Evolutionary conservation across 2,797 vertebrate species (phyloP), one percentile per base, ranked within the genome.

Genomic region (Cirrhinus mrigala): DNA sequence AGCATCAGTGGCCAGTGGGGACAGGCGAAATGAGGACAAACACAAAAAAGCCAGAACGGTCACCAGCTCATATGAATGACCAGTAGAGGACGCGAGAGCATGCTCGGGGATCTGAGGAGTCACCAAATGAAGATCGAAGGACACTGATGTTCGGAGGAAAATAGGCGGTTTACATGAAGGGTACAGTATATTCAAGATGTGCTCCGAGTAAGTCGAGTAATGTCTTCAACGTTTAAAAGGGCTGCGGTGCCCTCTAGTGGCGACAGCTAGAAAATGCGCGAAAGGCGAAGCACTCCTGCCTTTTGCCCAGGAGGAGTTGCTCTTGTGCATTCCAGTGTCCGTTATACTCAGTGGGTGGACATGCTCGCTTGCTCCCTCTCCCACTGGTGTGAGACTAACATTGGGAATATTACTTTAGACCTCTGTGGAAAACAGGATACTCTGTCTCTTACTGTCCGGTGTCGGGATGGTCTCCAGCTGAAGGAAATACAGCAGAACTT

Each of bases 371-470:
- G 74, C 60, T 46, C 44, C 79, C 58, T 76, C 68, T 48, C 40
- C 75, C 52, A 75, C 50, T 73, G 22, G 54, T 83, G 70, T 62
- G 20, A 84, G 46, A 46, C 37, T 68, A 83, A 40, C 29, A 84
- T 86, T 71, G 79, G 88, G 79, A 79, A 27, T 46, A 70, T 69
- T 68, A 81, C 9, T 92, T 93, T 97, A 99, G 90, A 99, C 98
- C 92, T 99, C 98, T 0, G 98, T 99, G 91, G 98, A 99, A 92
- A 99, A 99, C 40, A 99, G 97, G 91, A 99, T 97, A 90, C 98
- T 99, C 92, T 99, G 98, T 83, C 98, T 95, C 93, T 99, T 99
- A 93, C 98, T 98, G 94, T 99, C 98, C 0, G 97, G 98, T 3
- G 98, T 97, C 0, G 98, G 98, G 84, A 99, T 98, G 52, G 98